Evolutionary conservation across 2,797 vertebrate genomes (phyloP), one percentile per base, ranked within the genome.

Genomic region (Mus caroli): DNA sequence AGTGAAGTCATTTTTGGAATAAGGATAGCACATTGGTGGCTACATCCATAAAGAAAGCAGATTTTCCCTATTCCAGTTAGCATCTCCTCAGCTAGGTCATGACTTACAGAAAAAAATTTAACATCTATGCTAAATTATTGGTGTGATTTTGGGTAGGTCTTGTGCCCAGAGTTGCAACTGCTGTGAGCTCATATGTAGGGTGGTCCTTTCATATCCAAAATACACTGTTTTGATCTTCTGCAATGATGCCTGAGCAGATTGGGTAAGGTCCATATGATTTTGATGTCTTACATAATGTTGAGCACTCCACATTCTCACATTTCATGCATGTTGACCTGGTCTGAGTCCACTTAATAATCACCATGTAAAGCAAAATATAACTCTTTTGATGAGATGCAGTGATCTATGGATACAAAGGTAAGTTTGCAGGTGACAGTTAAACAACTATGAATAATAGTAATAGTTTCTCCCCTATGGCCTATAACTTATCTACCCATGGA

Each of bases 261-360:
- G 3, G 6, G 22, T 31, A 0, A 4, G 31, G 7, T 40, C 3
- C 8, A 1, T 4, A 22, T 28, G n/a, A 40, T 9, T 50, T 19
- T 67, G 31, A 67, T 67, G 11, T 13, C 11, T 58, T 31, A 14
- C 1, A 22, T 46, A 50, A 12, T 31, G 28, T 12, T 67, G 4
- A 50, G 3, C 15, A 84, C 2, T 31, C 37, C 26, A 56, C 19
- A 67, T 3, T 50, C 12, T 50, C 17, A 22, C 24, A 20, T 85
- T 58, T 43, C n/a, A 60, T 50, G 19, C 28, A 50, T 34, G 11
- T 13, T 85, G 3, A 50, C 17, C 28, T 28, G 43, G 13, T 50
- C 1, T 46, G 26, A 17, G 14, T 83, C 26, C 24, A 4, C 28
- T 43, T 31, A 64, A 46, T 46, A 31, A 46, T 64, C n/a, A 40